Base-by-base conservation (phyloP, 2,888 invertebrate genomes). In the Troglohyphantes excavatus region DNA sequence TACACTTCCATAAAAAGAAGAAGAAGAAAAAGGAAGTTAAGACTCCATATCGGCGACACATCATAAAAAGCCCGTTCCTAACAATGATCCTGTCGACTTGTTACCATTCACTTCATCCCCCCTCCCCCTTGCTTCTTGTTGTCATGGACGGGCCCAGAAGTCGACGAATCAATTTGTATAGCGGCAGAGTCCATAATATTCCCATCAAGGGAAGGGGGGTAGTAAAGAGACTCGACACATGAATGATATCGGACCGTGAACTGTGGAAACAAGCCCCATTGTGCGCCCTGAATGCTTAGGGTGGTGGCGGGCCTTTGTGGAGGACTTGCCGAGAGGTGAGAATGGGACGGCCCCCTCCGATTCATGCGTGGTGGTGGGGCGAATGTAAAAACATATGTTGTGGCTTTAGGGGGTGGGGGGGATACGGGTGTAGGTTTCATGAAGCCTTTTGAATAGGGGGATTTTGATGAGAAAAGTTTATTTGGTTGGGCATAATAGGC, bases 161-260 rank as follows among this genome's bases (percentile, higher is more conserved):
- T 73, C 65, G 46, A 46, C 73, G 65, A 73, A 83, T 83, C 73
- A 73, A 83, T 83, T 73, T 76, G 79, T 81, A 67, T 78, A 33
- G 78, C 19, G 33, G 21, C 67, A 53, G 53, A 85, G 84, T 85
- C 84, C 53, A 85, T 85, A 85, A 85, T 85, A 85, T 85, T 85
- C 67, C 76, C 84, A 85, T 85, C 84, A 67, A 29, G 33, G 17
- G 27, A 26, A 29, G 29, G 70, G 59, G 46, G 29, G 43, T 9
- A 29, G 23, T 29, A n/a, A 17, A 39, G 39, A 11, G 39, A 11
- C 13, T 7, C 7, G n/a, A n/a, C n/a, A n/a, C n/a, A n/a, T n/a
- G n/a, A n/a, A n/a, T n/a, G n/a, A 9, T 33, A 9, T 13, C 63
- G 19, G 68, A 68, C 29, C 81, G 27, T 29, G 81, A 68, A 68